Evolutionary conservation across 2,888 invertebrate genomes (phyloP), one percentile per base, ranked within the genome.

Genomic region (Nycteola revayana): DNA sequence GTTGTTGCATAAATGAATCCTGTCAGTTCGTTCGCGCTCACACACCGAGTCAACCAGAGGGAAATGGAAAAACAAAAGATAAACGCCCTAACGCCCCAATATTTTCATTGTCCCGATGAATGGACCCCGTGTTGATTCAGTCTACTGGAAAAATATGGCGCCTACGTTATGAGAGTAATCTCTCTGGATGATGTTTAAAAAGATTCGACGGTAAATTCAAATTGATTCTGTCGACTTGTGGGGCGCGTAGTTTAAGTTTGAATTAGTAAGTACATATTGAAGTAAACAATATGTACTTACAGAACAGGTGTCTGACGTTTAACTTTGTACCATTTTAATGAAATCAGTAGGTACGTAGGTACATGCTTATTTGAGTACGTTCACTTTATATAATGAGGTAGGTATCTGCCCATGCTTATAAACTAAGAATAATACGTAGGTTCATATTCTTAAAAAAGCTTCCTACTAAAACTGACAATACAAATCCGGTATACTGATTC

Each of bases 91-190:
- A 81, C 72, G 71, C 65, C 62, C 54, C 75, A 79, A 83, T 85
- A 84, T 83, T 81, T 80, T 76, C 79, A 82, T 78, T 82, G 81
- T 74, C 65, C 60, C 76, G 75, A 68, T 78, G 82, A 81, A 76
- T 77, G 78, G 66, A 56, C 56, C 62, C 60, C 54, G 62, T 80
- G 81, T 83, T 81, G 77, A 77, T 66, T 77, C 79, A 75, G 50
- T 69, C 69, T 67, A 63, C 61, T 68, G 84, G 80, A 80, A 83
- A 5, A 80, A 82, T 79, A 75, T 71, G 66, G 64, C 59, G 51
- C 50, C 60, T 64, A 45, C 39, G 25, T 9, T n/a, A 18, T 7
- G 10, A 7, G 5, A 26, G 20, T 14, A 70, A 71, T 70, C 70
- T 45, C 42, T 49, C 56, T 50, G 58, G 60, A 74, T 68, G 66